Evolutionary conservation across 2,113 vertebrate species (phyloP), one percentile per base, ranked within the genome.

Genomic region (Acanthochromis polyacanthus): DNA sequence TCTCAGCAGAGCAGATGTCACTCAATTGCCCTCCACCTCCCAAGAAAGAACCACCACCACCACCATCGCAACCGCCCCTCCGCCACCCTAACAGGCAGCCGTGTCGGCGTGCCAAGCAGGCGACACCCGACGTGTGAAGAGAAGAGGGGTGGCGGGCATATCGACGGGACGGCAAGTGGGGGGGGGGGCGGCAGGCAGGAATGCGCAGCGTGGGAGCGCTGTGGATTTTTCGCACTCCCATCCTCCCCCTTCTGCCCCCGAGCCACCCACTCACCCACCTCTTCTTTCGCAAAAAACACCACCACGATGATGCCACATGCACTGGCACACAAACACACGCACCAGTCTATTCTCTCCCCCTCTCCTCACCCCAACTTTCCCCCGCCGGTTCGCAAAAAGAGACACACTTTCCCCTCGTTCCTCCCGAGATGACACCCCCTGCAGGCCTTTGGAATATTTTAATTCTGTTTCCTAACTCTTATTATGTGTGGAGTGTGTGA

Each of bases 1-100:
- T 93, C 95, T 96, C 94, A 7, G 84, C 94, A 93, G 95, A 97
- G 96, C 97, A 96, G 95, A 97, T 98, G 97, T 96, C 97, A 96
- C 95, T 97, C 96, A 96, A 94, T 92, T 84, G 80, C 87, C 89
- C 85, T 86, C 88, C 83, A 74, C 89, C 84, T 79, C 78, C 75
- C 23, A 7, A 65, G 80, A 93, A 25, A 36, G 32, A 36, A 36
- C 32, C 62, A 12, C 70, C 51, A 3, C 20, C 73, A 15, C 43
- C 78, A 2, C 59, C 25, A 10, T 36, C 57, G 0, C 51, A 11
- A 2, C 46, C 58, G 1, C 63, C 64, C 71, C 45, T 11, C 55
- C 17, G 15, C 81, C 75, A 74, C 78, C 84, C 81, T 93, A 90
- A 85, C 90, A 90, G 81, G 76, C 95, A 95, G 95, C 92, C 88